Conservation (phyloP, 2,113 vertebrate species). For the Seriola rivoliana region DNA sequence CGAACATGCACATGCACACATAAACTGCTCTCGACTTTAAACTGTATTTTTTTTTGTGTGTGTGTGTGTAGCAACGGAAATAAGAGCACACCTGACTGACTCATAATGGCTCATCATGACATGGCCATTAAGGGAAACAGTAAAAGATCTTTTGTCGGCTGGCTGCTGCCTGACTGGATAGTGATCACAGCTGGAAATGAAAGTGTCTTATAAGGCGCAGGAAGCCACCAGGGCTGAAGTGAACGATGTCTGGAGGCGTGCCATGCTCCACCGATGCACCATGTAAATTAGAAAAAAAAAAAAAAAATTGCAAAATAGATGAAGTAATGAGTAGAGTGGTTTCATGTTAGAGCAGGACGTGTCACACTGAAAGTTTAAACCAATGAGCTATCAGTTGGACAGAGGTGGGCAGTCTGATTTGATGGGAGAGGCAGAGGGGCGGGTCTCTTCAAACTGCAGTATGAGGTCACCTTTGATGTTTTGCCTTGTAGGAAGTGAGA, state of each 20-base stretch:
- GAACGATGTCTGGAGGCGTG: background rate
- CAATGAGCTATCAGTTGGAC: background rate
- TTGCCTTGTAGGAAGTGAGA: background rate
- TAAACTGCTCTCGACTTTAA: background rate
- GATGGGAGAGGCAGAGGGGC: background rate
- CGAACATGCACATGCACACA: conserved; percentile 8
- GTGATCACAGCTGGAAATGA: background rate
- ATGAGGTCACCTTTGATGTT: conserved; percentile 8
- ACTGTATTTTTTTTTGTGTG: background rate
- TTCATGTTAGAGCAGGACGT: background rate
- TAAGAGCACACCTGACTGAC: conserved; percentile 35
- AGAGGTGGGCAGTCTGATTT: background rate
- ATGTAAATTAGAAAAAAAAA: conserved; percentile 37
- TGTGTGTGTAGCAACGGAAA: background rate
- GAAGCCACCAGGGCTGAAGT: background rate
- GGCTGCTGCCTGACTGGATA: background rate
- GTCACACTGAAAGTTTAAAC: conserved; percentile 2
- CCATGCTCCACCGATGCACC: background rate
- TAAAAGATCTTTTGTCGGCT: conserved; percentile 26
- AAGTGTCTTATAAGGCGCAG: background rate
- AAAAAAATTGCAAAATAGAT: background rate
- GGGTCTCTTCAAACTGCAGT: background rate
- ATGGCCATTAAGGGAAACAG: background rate
- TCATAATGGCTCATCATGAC: conserved; percentile 39
- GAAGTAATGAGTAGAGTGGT: conserved; percentile 1